phyloP scores from a whole-genome alignment of 1,140 invertebrate genomes.

The Zaprionus tsacasi region DNA sequence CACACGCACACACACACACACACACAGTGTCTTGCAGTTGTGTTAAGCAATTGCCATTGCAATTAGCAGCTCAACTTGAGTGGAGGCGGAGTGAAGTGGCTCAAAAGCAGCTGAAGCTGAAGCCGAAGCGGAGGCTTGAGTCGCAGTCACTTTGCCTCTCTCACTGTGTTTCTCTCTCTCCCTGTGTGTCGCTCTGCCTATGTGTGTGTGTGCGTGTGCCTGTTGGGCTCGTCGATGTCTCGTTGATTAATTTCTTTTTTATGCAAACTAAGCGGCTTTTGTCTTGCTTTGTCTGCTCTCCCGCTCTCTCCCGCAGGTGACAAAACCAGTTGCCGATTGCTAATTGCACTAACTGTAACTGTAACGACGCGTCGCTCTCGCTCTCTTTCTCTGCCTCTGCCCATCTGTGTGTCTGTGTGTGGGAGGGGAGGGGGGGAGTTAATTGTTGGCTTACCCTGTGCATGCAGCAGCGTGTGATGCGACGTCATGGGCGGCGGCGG shows the following conservation, averaged over 20 bases:
- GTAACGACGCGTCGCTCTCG: conserved; percentile 2
- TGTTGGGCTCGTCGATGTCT: conserved; percentile 45
- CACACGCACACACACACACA: conserved; percentile 10
- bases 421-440: background rate
- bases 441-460: conserved; percentile 71
- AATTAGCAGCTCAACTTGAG: conserved; percentile 80
- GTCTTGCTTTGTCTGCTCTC: conserved; percentile 8
- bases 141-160: background rate
- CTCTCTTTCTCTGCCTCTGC: background rate
- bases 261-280: conserved; percentile 69
- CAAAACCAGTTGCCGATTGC: conserved; percentile 75
- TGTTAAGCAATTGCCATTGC: conserved; percentile 66
- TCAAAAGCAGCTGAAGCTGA: conserved; percentile 27
- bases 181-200: background rate
- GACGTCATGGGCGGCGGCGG: conserved; percentile 42
- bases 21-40: conserved; percentile 24
- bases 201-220: conserved; percentile 16
- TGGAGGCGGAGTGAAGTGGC: conserved; percentile 47
- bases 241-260: conserved; percentile 76
- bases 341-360: conserved; percentile 61
- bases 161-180: background rate
- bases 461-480: conserved; percentile 74
- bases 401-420: background rate
- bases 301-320: conserved; percentile 52
- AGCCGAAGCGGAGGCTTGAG: conserved; percentile 31